Conservation (phyloP, 2,113 vertebrate species). For the Poecile atricapillus region DNA sequence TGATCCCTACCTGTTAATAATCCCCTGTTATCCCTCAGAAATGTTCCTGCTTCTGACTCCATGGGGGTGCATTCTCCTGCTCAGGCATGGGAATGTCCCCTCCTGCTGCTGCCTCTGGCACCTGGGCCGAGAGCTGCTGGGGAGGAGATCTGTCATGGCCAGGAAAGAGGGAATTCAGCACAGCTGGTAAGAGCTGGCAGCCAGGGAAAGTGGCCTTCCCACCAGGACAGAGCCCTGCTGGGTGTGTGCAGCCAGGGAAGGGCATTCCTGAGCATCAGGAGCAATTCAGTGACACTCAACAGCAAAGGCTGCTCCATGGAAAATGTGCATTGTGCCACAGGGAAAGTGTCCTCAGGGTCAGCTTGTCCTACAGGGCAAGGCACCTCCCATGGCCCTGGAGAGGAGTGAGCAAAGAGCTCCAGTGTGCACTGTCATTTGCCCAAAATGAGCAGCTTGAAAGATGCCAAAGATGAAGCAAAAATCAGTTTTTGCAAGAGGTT, state of each 20-base stretch:
- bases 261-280: not conserved
- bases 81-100: not conserved
- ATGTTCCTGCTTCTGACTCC: not conserved
- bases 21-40: not conserved
- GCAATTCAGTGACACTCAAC: not conserved
- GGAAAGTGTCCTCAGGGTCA: not conserved
- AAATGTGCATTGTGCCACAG: rapidly evolving
- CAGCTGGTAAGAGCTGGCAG: not conserved
- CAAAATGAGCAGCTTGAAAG: not conserved
- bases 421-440: not conserved
- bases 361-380: not conserved
- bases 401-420: not conserved
- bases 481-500: not conserved
- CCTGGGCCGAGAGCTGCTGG: not conserved
- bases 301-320: not conserved
- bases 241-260: not conserved
- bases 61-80: not conserved
- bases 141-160: not conserved
- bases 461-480: not conserved
- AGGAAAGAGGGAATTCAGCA: not conserved
- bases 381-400: not conserved
- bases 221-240: not conserved
- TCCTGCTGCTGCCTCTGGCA: not conserved
- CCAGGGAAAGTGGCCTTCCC: not conserved
- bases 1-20: not conserved